Base-by-base conservation (phyloP, 2,888 invertebrate genomes). In the Horisme vitalbata region DNA sequence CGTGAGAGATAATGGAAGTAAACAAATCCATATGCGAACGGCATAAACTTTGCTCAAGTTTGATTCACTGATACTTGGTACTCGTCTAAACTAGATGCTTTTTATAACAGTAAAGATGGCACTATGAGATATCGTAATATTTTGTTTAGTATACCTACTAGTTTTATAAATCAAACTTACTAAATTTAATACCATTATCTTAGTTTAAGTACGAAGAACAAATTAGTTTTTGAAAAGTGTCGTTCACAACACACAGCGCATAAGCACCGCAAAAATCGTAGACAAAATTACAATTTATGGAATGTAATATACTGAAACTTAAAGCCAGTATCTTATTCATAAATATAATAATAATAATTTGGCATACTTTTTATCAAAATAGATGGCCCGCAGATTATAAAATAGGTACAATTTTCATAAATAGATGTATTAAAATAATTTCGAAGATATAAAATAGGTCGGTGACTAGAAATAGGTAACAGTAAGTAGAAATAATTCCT, bases 361-460 rank as follows among this genome's bases (percentile, higher is more conserved):
- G 79, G 79, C 79, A 77, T 72, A 70, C 64, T 70, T 62, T 61
- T 61, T 75, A 75, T 75, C 65, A 77, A 82, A 77, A 77, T 62
- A 62, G 64, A 69, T 77, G 74, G 71, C 73, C 75, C 70, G 68
- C 66, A 73, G 77, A 76, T n/a, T n/a, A n/a, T n/a, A n/a, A n/a
- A n/a, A n/a, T n/a, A n/a, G n/a, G 77, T 78, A 74, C 68, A 70
- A 65, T 58, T 59, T 63, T 61, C 61, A 69, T 63, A 71, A 74
- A 71, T 62, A 48, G 52, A n/a, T n/a, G 63, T 65, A 67, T 66
- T 61, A 81, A 79, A 79, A 75, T 72, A 73, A 79, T 41, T 67
- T 71, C 64, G 62, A 75, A 74, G 63, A 73, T 68, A 70, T 66
- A 71, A 47, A 48, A 50, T 47, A 52, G 44, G 45, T 51, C 36